Conservation (phyloP, 2,797 vertebrate species). For the Hoplostethus atlanticus region DNA sequence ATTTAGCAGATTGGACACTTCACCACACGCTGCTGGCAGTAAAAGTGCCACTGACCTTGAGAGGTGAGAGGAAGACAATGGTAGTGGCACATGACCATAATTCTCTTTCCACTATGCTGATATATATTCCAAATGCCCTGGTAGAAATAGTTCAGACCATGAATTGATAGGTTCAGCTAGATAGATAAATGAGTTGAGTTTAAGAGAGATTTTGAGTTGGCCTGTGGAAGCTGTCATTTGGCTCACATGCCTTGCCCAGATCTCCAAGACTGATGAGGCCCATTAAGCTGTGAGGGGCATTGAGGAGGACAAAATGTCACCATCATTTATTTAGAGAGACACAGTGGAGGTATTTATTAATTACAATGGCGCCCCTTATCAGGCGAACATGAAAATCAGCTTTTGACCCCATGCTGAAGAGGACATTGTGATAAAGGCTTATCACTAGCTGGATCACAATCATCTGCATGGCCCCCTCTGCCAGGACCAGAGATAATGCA, state of each 20-base stretch:
- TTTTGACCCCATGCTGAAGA: conserved; percentile 29
- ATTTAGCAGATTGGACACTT: conserved; percentile 19
- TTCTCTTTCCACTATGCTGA: conserved; percentile 37
- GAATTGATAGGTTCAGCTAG: conserved; percentile 1
- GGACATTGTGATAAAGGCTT: conserved; percentile 34
- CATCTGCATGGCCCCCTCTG: conserved; percentile 8
- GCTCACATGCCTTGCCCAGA: neutral
- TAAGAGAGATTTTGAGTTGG: conserved; percentile 14
- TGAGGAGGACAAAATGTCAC: conserved; percentile 29
- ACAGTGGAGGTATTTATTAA: conserved; percentile 23
- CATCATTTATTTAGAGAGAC: conserved; percentile 12
- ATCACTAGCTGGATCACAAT: conserved; percentile 24
- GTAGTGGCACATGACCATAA: conserved; percentile 31
- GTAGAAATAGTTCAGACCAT: conserved; percentile 13
- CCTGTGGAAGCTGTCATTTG: conserved; percentile 7
- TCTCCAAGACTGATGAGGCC: conserved; percentile 34
- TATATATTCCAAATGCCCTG: conserved; percentile 42
- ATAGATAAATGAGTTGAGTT: conserved; percentile 18
- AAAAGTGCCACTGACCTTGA: conserved; percentile 36
- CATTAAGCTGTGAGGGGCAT: conserved; percentile 15
- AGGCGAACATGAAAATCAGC: conserved; percentile 27
- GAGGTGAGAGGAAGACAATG: conserved; percentile 22
- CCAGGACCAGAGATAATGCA: conserved; percentile 35
- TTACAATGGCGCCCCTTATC: conserved; percentile 32
- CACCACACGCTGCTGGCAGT: neutral